These are phyloP conservation scores for Drosophila neotestacea DNA, from an alignment of 2,888 invertebrate genomes.

Conservation along the genomic window DNA sequence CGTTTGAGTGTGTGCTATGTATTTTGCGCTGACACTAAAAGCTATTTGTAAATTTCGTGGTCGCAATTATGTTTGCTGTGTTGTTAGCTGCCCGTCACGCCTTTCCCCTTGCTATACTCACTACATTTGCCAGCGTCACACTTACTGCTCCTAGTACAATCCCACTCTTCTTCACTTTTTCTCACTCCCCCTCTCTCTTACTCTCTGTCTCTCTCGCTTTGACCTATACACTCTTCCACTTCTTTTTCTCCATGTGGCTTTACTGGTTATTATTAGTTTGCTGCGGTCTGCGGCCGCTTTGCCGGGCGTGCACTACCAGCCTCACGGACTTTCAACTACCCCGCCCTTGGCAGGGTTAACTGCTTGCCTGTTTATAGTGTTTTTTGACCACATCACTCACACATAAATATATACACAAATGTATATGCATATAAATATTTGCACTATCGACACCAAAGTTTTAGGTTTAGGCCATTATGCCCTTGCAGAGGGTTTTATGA, in stretches of 20 bases:
- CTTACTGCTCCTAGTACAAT: conserved; percentile 55
- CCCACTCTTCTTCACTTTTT: neutral
- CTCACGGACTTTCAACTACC: conserved; percentile 30
- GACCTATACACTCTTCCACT: neutral
- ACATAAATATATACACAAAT: conserved; percentile 24
- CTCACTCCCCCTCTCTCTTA: conserved; percentile 18
- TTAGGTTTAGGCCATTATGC: conserved; percentile 14
- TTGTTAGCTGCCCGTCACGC: conserved; percentile 53
- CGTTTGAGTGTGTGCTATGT: conserved; percentile 40
- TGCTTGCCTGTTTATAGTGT: conserved; percentile 48
- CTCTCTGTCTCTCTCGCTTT: neutral
- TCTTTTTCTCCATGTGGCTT: conserved; percentile 60
- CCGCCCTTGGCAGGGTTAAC: conserved; percentile 20
- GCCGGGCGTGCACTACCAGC: conserved; percentile 10
- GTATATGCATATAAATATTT: conserved; percentile 58
- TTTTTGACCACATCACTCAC: conserved; percentile 61
- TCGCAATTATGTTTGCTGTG: conserved; percentile 81
- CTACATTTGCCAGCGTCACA: conserved; percentile 29
- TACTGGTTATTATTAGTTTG: conserved; percentile 78
- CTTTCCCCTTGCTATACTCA: neutral
- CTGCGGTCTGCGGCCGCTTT: conserved; percentile 68
- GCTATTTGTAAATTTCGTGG: conserved; percentile 82
- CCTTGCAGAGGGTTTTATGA: too few species aligned
- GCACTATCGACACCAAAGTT: conserved; percentile 54
- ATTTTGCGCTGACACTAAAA: conserved; percentile 79